Evolutionary conservation across 1,140 invertebrate genomes (phyloP).

Genomic region (Ptiloglossa arizonensis): DNA sequence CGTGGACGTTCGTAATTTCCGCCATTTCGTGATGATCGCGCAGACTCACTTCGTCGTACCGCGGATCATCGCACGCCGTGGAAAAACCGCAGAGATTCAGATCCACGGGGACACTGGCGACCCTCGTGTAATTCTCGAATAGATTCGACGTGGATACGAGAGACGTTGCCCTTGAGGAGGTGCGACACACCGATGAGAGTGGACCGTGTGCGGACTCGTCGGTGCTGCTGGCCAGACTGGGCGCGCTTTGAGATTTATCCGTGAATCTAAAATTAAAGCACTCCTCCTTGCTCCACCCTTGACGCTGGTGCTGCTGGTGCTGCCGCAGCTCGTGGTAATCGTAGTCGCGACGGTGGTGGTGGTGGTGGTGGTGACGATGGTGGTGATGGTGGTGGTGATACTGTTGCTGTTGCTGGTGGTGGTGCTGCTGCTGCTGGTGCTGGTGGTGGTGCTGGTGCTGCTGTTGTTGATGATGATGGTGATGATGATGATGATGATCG

Average conservation of each 20-base stretch:
- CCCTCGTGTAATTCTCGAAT: slow-evolving; percentile 75
- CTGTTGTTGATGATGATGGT: slow-evolving; percentile 52
- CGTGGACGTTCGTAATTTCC: slow-evolving; percentile 34
- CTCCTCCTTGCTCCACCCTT: slow-evolving; percentile 75
- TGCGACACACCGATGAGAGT: neutral
- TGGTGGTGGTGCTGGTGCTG: slow-evolving; percentile 33
- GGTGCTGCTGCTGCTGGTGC: slow-evolving; percentile 26
- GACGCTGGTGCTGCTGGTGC: slow-evolving; percentile 65
- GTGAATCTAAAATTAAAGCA: slow-evolving; percentile 81
- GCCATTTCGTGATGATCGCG: slow-evolving; percentile 63
- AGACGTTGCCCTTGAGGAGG: slow-evolving; percentile 51
- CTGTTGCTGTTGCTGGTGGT: slow-evolving; percentile 43
- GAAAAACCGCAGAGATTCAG: slow-evolving; percentile 79
- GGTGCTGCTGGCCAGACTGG: slow-evolving; percentile 78
- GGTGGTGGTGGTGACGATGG: slow-evolving; percentile 26
- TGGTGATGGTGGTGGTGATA: slow-evolving; percentile 26
- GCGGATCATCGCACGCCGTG: slow-evolving; percentile 38
- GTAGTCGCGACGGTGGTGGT: slow-evolving; percentile 49
- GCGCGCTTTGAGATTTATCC: slow-evolving; percentile 80
- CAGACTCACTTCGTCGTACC: slow-evolving; percentile 40
- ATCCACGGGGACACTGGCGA: slow-evolving; percentile 82
- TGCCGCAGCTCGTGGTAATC: slow-evolving; percentile 41
- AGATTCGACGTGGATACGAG: slow-evolving; percentile 62
- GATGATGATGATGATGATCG: slow-evolving; percentile 63
- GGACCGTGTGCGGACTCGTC: slow-evolving; percentile 65